Base-by-base conservation (phyloP, 2,888 invertebrate genomes). In the Globia sparganii region DNA sequence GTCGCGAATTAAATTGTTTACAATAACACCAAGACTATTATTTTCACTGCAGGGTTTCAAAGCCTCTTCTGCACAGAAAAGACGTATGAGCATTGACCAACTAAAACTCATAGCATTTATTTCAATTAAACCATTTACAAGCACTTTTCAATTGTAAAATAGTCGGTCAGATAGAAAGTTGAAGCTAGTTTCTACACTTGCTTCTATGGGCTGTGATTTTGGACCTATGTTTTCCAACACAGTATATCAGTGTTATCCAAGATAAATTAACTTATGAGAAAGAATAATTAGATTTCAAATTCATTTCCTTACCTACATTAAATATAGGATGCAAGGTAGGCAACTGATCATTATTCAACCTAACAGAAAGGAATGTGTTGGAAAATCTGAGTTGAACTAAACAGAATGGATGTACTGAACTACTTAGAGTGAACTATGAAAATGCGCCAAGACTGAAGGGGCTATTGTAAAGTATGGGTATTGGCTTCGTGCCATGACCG, bases 361-460 rank as follows among this genome's bases (percentile, higher is more conserved):
- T 61, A 49, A 58, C 49, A 43, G 59, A 56, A 46, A 79, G 61
- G 37, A 37, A 79, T 70, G 71, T 56, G n/a, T 71, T 43, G 43
- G 62, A 64, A 76, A 49, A 71, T 70, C 46, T 65, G 58, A 72
- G 64, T 59, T 80, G 62, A 79, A 71, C 56, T 58, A 72, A 81
- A 77, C 72, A 64, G 43, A 69, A 72, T 72, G 46, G 72, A 78
- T 72, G 62, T 78, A 78, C 65, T 70, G 43, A 59, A 78, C 58
- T 83, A 71, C 70, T 71, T 76, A 65, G 37, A 76, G 59, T 79
- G 74, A 77, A 77, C 72, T 83, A 77, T 79, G 72, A 83, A 79
- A 85, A 82, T 82, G 70, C 86, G 83, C 86, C 83, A 85, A 82
- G 49, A 78, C 46, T 78, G 69, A 78, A 84, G 82, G 49, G 62